Percentiles rank a stretch among this genome's conserved stretches.
These are phyloP conservation scores for Chloebia gouldiae DNA, from an alignment of 2,113 vertebrate species.

Conservation along the genomic window DNA sequence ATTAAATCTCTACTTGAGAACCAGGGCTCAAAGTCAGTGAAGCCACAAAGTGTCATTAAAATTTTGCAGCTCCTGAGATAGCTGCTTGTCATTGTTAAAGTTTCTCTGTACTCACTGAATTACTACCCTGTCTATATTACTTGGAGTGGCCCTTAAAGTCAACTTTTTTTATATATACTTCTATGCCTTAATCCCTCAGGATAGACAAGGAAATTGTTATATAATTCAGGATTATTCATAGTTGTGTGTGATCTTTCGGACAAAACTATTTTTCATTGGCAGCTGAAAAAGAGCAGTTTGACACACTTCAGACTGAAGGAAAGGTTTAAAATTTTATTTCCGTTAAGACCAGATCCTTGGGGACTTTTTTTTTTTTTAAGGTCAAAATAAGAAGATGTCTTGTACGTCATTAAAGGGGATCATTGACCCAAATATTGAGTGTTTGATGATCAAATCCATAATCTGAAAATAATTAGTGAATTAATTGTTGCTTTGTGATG, in stretches of 20 bases:
- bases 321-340: background rate
- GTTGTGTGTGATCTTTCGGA: background rate
- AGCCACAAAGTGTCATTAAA: background rate
- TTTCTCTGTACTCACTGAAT: background rate
- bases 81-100: background rate
- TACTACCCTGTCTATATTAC: background rate
- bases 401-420: background rate
- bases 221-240: background rate
- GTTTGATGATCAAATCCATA: background rate
- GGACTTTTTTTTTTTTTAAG: background rate
- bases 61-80: background rate
- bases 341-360: background rate
- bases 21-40: background rate
- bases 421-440: background rate
- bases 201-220: background rate
- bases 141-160: background rate
- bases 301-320: background rate
- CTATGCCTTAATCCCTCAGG: background rate
- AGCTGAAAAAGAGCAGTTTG: background rate
- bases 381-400: background rate
- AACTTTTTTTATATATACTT: background rate
- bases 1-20: background rate
- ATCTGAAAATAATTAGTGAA: background rate
- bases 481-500: background rate
- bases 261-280: background rate